phyloP scores from a whole-genome alignment of 1,140 invertebrate genomes.

The Diorhabda elongata region DNA sequence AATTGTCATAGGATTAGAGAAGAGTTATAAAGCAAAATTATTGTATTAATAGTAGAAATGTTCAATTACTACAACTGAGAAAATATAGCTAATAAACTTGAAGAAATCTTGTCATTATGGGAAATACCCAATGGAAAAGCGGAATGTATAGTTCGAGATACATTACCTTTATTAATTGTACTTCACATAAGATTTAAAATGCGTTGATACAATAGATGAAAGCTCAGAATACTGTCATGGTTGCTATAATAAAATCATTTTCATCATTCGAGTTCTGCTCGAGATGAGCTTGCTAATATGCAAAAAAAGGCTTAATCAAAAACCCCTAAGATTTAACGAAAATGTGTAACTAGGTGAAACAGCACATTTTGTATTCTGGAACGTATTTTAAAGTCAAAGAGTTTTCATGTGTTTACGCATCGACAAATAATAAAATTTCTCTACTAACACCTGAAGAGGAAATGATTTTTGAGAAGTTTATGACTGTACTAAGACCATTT shows the following conservation, averaged over 20 bases:
- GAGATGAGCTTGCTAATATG: constrained; percentile 6
- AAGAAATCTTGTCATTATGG: constrained; percentile 34
- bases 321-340: not conserved
- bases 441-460: too few relatives aligned
- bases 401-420: constrained; percentile 14
- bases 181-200: constrained; percentile 18
- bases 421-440: too few relatives aligned
- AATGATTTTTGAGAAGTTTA: too few relatives aligned
- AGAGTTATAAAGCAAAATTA: too few relatives aligned
- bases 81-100: constrained; percentile 17
- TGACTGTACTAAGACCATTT: too few relatives aligned
- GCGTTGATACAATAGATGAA: constrained; percentile 12
- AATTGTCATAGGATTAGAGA: too few relatives aligned
- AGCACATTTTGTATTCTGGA: constrained; percentile 7
- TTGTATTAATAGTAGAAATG: not conserved
- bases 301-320: constrained; percentile 3
- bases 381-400: constrained; percentile 24
- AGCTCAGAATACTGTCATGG: constrained; percentile 8
- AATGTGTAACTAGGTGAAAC: not conserved
- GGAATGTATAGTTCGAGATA: constrained; percentile 34
- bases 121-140: constrained; percentile 35
- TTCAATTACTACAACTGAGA: constrained; percentile 5
- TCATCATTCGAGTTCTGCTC: constrained; percentile 14
- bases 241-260: constrained; percentile 14
- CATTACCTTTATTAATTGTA: not conserved